Evolutionary conservation across 2,797 vertebrate genomes (phyloP), one percentile per base, ranked within the genome.

Genomic region (Neosalanx taihuensis): DNA sequence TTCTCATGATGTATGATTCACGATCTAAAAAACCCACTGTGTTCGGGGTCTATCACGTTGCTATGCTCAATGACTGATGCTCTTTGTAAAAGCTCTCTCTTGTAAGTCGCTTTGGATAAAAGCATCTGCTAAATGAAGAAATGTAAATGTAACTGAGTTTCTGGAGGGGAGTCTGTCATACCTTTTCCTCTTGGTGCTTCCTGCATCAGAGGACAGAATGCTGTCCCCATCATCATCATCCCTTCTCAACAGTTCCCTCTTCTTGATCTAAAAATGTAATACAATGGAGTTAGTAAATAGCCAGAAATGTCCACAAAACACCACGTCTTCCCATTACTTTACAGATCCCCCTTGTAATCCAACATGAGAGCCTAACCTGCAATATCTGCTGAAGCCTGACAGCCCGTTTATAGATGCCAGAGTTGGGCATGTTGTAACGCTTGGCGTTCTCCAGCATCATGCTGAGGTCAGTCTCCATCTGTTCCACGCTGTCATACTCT

Each of bases 391-490:
- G 98, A 77, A 99, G 91, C 87, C 96, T 95, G 60, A 98, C 89
- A n/a, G 97, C 97, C 68, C 97, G 93, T 66, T 99, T 99, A 84
- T 98, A 99, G 89, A 99, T 98, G 80, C 95, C 94, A 62, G 98
- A 99, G 89, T 95, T 98, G 56, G 96, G 96, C 89, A 99, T 95
- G 70, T 99, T 99, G 90, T 98, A 99, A 69, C 95, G 96, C 78
- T 98, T 99, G 64, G 98, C 97, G 80, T 99, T 99, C 89, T 99
- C 98, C 94, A 98, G 97, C 97, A 99, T 98, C 80, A 95, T 73
- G 76, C 89, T 95, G 80, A 99, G 91, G 84, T 99, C 98, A 17
- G 91, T 76, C 49, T 99, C 98, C 85, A 99, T 89, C 83, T 97
- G 96, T 71, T 99, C 97, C 73, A 96, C 82, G 77, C 83, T 96